These are phyloP conservation scores for Scelioninae gen. 2 DNA, from an alignment of 2,888 invertebrate species.

Conservation along the genomic window DNA sequence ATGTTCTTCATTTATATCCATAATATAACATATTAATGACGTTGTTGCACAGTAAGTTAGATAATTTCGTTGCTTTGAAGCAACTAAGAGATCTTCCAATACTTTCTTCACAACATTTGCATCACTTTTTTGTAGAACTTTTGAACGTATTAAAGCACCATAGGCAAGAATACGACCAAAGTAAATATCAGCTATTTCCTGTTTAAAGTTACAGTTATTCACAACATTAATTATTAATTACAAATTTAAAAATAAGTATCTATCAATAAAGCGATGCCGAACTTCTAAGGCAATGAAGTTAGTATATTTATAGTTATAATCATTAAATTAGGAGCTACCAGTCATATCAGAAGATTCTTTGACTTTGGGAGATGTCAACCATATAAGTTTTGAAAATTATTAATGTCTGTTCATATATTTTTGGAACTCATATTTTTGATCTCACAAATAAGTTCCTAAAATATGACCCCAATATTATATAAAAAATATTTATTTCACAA, in stretches of 20 bases:
- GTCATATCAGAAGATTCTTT: too few relatives aligned
- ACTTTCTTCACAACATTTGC: constrained; percentile 77
- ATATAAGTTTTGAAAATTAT: too few relatives aligned
- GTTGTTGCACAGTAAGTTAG: constrained; percentile 79
- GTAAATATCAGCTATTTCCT: constrained; percentile 86
- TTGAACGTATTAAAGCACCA: constrained; percentile 83
- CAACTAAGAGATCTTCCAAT: constrained; percentile 75
- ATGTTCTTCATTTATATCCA: constrained; percentile 77
- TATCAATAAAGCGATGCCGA: too few relatives aligned
- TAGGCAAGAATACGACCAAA: constrained; percentile 84
- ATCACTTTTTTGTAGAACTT: constrained; percentile 77
- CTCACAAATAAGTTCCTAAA: too few relatives aligned
- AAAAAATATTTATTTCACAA: too few relatives aligned
- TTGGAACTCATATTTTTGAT: too few relatives aligned
- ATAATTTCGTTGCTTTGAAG: constrained; percentile 81
- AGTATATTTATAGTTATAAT: too few relatives aligned
- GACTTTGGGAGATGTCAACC: too few relatives aligned
- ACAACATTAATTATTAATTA: constrained; percentile 26
- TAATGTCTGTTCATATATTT: too few relatives aligned
- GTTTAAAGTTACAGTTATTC: constrained; percentile 30
- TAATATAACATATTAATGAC: constrained; percentile 80
- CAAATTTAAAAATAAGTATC: constrained; percentile 1
- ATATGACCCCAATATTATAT: too few relatives aligned
- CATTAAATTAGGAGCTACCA: too few relatives aligned
- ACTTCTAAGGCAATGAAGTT: too few relatives aligned